Conservation (phyloP, 1,140 invertebrate species). For the Lineus longissimus region DNA sequence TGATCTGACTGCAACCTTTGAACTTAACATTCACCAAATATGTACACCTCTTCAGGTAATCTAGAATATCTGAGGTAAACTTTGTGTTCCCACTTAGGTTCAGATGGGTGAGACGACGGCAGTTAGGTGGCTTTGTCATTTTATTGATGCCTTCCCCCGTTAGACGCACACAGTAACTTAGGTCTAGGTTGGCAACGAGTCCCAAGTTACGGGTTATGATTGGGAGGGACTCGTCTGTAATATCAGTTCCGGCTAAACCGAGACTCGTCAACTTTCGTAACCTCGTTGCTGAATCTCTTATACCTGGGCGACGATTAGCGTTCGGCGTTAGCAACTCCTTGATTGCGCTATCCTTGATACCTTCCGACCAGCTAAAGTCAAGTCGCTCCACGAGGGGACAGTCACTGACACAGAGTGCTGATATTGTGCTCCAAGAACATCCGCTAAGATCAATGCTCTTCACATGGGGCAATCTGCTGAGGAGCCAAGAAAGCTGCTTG, state of each 20-base stretch:
- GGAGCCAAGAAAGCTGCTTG: slow-evolving; percentile 80
- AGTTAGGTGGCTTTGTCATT: slow-evolving; percentile 57
- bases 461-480: slow-evolving; percentile 76
- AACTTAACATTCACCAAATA: not conserved
- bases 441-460: slow-evolving; percentile 74
- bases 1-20: slow-evolving; percentile 4
- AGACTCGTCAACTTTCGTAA: slow-evolving; percentile 73
- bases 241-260: slow-evolving; percentile 77
- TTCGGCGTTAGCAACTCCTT: slow-evolving; percentile 75
- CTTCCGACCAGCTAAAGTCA: slow-evolving; percentile 76
- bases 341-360: slow-evolving; percentile 75
- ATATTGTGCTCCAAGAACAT: slow-evolving; percentile 72
- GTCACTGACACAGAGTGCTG: slow-evolving; percentile 75
- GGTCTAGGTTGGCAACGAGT: slow-evolving; percentile 68
- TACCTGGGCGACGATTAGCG: slow-evolving; percentile 75
- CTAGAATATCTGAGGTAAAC: not conserved
- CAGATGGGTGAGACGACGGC: not conserved
- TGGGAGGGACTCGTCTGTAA: slow-evolving; percentile 80
- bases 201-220: slow-evolving; percentile 75
- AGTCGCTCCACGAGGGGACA: slow-evolving; percentile 73
- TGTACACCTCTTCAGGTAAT: not conserved
- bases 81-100: not conserved
- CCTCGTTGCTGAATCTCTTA: slow-evolving; percentile 75
- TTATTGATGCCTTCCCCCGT: slow-evolving; percentile 85
- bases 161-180: slow-evolving; percentile 80